Evolutionary conservation across 2,113 vertebrate genomes (phyloP).

Genomic region (Oryzias javanicus): DNA sequence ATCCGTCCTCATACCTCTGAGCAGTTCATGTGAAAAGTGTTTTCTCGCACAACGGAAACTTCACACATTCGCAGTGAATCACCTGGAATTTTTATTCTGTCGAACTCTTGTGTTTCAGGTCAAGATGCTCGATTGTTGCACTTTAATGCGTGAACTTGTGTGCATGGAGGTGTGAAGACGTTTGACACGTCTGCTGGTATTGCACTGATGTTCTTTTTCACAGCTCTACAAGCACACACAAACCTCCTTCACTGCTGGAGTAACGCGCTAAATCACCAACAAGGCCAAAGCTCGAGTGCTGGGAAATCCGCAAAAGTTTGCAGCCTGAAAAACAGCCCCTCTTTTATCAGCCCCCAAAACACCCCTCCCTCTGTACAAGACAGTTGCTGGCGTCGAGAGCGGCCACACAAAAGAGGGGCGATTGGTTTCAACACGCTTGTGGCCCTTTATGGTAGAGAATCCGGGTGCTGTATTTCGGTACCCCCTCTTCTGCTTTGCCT

Average conservation of each 20-base stretch:
- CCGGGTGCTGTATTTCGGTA: conserved; percentile 59
- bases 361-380: conserved; percentile 27
- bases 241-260: conserved; percentile 40
- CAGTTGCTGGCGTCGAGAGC: conserved; percentile 26
- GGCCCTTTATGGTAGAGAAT: conserved; percentile 51
- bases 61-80: conserved; percentile 38
- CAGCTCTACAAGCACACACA: conserved; percentile 36
- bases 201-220: conserved; percentile 68
- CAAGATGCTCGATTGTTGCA: conserved; percentile 27
- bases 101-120: conserved; percentile 23
- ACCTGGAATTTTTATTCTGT: conserved; percentile 43
- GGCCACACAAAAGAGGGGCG: conserved; percentile 59
- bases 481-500: conserved; percentile 60
- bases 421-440: conserved; percentile 57
- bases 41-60: conserved; percentile 28
- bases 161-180: conserved; percentile 69
- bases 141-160: conserved; percentile 36
- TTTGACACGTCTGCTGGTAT: conserved; percentile 73
- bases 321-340: conserved; percentile 50
- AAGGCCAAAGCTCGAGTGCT: conserved; percentile 32
- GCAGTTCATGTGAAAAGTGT: no score
- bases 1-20: no score
- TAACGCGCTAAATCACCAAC: conserved; percentile 49
- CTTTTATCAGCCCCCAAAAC: conserved; percentile 51
- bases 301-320: conserved; percentile 36